Conservation (phyloP, 2,888 invertebrate genomes). For the Orchestes rusci region DNA sequence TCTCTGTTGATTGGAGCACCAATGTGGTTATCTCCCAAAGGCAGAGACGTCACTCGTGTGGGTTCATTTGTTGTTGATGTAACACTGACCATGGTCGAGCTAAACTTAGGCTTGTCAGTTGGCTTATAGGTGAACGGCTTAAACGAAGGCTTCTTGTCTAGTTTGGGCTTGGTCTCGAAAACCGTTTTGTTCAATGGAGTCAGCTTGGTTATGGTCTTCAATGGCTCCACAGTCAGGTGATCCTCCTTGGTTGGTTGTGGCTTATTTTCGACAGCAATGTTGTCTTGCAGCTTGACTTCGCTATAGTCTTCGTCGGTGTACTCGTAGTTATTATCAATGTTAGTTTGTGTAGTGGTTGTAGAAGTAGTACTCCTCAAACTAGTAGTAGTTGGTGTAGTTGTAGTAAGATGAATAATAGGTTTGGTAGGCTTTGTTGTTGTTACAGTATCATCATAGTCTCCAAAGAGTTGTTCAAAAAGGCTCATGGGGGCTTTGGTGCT, state of each 20-base stretch:
- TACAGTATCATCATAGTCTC: conserved; percentile 41
- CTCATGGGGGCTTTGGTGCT: conserved; percentile 42
- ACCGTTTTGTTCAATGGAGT: conserved; percentile 24
- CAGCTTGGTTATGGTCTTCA: conserved; percentile 19
- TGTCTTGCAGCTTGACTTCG: conserved; percentile 33
- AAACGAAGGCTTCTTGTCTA: conserved; percentile 12
- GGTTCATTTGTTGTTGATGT: conserved; percentile 25
- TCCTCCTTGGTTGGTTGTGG: conserved; percentile 23
- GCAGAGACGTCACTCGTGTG: conserved; percentile 41
- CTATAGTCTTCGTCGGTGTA: conserved; percentile 35
- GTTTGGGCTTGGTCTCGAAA: conserved; percentile 25
- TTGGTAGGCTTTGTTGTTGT: conserved; percentile 25
- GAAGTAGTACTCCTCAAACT: conserved; percentile 25
- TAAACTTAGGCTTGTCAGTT: conserved; percentile 6
- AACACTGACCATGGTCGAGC: conserved; percentile 11
- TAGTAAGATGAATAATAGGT: conserved; percentile 5
- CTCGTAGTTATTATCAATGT: conserved; percentile 35
- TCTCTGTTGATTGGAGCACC: conserved; percentile 29
- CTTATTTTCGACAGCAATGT: conserved; percentile 36
- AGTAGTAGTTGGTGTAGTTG: conserved; percentile 9
- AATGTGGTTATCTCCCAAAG: conserved; percentile 42
- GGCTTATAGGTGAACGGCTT: conserved; percentile 14
- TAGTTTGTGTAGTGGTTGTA: conserved; percentile 17
- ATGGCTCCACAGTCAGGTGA: conserved; percentile 26
- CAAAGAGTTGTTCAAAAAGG: conserved; percentile 43